Evolutionary conservation across 2,797 vertebrate species (phyloP).

Genomic region (Lacerta bilineata): DNA sequence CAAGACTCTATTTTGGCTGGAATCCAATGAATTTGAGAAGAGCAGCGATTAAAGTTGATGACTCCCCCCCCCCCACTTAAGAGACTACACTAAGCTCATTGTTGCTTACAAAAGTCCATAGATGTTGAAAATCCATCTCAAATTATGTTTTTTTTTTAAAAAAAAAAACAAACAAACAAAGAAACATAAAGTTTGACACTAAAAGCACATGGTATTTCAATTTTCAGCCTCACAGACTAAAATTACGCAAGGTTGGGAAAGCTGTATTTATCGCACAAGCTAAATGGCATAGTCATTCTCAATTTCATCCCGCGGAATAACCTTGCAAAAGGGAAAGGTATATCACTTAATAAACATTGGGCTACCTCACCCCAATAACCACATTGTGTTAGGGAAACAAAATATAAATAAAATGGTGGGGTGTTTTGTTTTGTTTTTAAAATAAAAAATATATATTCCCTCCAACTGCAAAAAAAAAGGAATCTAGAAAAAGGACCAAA

Average conservation of each 20-base stretch:
- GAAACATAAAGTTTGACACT: background rate
- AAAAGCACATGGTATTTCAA: slow-evolving; percentile 9
- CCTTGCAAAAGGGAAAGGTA: background rate
- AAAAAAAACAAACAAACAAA: background rate
- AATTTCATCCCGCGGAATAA: background rate
- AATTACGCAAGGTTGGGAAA: background rate
- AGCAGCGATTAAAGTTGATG: background rate
- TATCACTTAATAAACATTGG: too few relatives aligned
- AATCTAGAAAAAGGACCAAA: background rate
- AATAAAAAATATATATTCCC: background rate
- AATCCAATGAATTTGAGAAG: background rate
- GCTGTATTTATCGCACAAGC: background rate
- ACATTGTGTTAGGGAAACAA: too few relatives aligned
- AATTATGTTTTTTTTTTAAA: background rate
- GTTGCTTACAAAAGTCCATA: background rate
- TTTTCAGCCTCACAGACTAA: slow-evolving; percentile 23
- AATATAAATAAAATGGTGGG: too few relatives aligned
- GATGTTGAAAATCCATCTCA: background rate
- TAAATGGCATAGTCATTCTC: background rate
- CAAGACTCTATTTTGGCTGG: background rate
- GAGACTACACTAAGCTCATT: background rate
- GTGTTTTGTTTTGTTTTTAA: too few relatives aligned
- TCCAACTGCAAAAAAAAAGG: background rate
- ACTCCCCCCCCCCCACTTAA: background rate
- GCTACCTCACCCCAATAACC: background rate